Conservation (phyloP, 2,888 invertebrate genomes). For the Petrolisthes manimaculis region DNA sequence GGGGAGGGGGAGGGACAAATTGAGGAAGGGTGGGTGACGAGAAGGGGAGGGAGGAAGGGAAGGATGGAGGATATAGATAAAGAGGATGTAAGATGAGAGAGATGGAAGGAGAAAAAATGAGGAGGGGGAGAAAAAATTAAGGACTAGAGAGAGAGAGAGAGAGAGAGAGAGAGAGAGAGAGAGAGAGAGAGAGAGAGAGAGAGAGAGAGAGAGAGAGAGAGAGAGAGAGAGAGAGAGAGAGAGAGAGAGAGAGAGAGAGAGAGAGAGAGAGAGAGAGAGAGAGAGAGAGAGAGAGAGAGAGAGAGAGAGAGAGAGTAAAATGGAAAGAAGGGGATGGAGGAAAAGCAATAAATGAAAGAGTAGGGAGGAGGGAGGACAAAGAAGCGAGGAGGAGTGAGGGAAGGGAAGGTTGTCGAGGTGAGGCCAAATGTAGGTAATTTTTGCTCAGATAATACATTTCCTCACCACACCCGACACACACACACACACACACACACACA, state of each 20-base stretch:
- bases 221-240: background rate
- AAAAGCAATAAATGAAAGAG: background rate
- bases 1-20: background rate
- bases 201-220: background rate
- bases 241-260: background rate
- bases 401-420: no score
- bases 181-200: background rate
- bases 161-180: conserved; percentile 9
- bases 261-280: background rate
- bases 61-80: background rate
- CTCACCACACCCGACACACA: no score
- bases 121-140: background rate
- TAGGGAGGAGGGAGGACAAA: background rate
- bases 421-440: no score
- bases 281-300: background rate
- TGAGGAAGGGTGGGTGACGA: background rate
- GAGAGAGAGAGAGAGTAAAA: background rate
- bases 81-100: background rate
- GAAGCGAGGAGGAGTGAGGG: background rate
- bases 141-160: background rate
- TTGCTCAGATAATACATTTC: no score
- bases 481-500: no score
- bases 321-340: background rate
- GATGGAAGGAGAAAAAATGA: background rate
- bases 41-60: background rate